Conservation (phyloP, 2,888 invertebrate species). For the Miltochrista miniata region DNA sequence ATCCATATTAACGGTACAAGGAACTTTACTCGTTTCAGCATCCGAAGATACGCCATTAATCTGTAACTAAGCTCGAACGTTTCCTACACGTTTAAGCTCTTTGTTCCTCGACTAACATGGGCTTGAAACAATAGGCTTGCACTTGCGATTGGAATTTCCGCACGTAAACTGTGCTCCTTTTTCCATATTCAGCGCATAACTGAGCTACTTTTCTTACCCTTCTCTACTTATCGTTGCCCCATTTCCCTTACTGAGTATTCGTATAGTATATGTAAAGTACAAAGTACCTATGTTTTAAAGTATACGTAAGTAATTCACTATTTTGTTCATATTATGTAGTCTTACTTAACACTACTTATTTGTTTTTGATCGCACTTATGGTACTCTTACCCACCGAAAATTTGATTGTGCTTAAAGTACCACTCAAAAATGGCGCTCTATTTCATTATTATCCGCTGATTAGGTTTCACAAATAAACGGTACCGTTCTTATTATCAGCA, state of each 20-base stretch:
- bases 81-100: slow-evolving; percentile 65
- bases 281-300: too few species aligned
- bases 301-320: too few species aligned
- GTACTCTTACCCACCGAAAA: too few species aligned
- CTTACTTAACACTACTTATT: too few species aligned
- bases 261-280: too few species aligned
- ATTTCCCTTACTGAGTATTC: too few species aligned
- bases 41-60: slow-evolving; percentile 51
- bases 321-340: background rate
- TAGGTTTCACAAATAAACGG: too few species aligned
- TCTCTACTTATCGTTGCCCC: slow-evolving; percentile 5
- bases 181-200: slow-evolving; percentile 55
- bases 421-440: too few species aligned
- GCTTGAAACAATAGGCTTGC: slow-evolving; percentile 60
- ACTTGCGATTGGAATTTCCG: slow-evolving; percentile 64
- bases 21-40: slow-evolving; percentile 25
- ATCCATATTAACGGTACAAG: slow-evolving; percentile 20
- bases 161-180: slow-evolving; percentile 46
- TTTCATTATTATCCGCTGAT: too few species aligned
- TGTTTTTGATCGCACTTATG: too few species aligned
- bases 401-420: too few species aligned
- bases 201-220: slow-evolving; percentile 33
- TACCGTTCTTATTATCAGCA: too few species aligned
- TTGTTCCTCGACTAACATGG: slow-evolving; percentile 47
- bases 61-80: slow-evolving; percentile 49